Evolutionary conservation across 2,888 invertebrate species (phyloP), one percentile per base, ranked within the genome.

Genomic region (Trichogramma dendrolimi): DNA sequence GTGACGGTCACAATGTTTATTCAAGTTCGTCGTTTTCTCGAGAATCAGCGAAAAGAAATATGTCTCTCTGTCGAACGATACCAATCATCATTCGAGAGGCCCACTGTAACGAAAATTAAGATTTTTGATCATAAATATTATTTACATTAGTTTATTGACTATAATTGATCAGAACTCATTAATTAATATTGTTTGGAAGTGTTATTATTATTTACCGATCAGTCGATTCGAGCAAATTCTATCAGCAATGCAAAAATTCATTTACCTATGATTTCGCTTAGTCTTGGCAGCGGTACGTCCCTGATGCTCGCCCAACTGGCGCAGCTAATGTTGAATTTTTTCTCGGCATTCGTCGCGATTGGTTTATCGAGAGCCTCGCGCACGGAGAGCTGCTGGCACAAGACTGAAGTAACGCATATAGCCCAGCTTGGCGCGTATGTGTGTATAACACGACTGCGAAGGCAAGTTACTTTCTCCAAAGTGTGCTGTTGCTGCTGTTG

Each of bases 401-500:
- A 65, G 62, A 72, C 71, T 70, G 63, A 68, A 61, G 63, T 40
- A 51, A 62, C 61, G 46, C 47, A 53, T 46, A 50, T 63, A 48
- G 58, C 66, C 63, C 60, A 14, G 14, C 14, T 14, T 1, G 2
- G 14, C 2, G 14, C 14, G 14, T 14, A 14, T 14, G 58, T 61
- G 64, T 43, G 55, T 62, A 67, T 2, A 11, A 66, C 14, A 48
- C 52, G 49, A 57, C 58, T 50, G 49, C 58, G 69, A 67, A 69
- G 67, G 66, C 58, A 59, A 63, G 60, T 47, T 49, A 69, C 71
- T 72, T 72, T 72, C 72, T 72, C 70, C 51, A 14, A 14, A 14
- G 14, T 14, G 14, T 14, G 14, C n/a, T 14, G 14, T 2, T 2
- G 14, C 14, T 14, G 14, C 14, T 14, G 14, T 14, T 14, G 14